Base-by-base conservation (phyloP, 2,888 invertebrate genomes). In the Sesia bembeciformis region DNA sequence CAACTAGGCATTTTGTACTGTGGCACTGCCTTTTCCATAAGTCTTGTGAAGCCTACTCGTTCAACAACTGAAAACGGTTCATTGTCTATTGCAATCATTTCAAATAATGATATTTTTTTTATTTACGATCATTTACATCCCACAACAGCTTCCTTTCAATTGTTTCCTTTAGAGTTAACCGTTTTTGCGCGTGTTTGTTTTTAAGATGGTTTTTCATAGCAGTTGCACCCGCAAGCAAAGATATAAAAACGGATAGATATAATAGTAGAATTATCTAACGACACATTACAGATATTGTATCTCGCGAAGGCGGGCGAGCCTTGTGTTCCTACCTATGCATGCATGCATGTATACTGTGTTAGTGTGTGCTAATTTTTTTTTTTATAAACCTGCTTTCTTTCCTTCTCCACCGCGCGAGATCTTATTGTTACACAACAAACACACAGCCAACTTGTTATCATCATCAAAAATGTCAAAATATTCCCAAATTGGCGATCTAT, bases 141-240 rank as follows among this genome's bases (percentile, higher is more conserved):
- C 58, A 58, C n/a, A 57, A 53, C 53, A 56, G 49, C 58, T 57
- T 57, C 52, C 56, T 58, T 56, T 60, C 54, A n/a, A 42, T 50
- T 39, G 56, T 53, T 57, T 56, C 57, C 42, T 49, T 55, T 49
- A 52, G 42, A 23, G 56, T 56, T 49, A 58, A 49, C 52, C 56
- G 58, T 39, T n/a, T n/a, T n/a, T 62, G 60, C 53, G 62, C 55
- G 60, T 60, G 59, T 59, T 62, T 60, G 54, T 53, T 53, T 59
- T 56, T 57, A 56, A 62, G 52, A 60, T 62, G 58, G 52, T 60
- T 62, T 60, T 52, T 60, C 43, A 62, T 54, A 57, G 57, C 57
- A 40, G 58, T 56, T 51, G 57, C 58, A 54, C 49, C 53, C 40
- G 49, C 42, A 55, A 51, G 41, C 42, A 54, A 54, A 51, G 6